phyloP scores from a whole-genome alignment of 2,113 vertebrate genomes.

The Burhinus bistriatus region DNA sequence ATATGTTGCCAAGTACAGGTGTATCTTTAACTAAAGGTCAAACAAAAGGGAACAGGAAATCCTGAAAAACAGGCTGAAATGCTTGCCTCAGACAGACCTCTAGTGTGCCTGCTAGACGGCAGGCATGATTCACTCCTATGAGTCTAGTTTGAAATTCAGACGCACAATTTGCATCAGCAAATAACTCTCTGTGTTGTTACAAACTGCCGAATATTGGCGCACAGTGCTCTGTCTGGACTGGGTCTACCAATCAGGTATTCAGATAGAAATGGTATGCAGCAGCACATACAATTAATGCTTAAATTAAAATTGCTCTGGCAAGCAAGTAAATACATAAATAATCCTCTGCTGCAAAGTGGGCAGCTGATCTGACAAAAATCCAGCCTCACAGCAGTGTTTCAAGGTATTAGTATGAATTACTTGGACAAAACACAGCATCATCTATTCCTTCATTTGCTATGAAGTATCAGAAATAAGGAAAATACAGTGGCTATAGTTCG shows the following conservation, averaged over 20 bases:
- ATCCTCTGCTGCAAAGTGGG: neutral
- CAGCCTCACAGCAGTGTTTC: neutral
- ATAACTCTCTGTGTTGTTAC: neutral
- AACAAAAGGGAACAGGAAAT: neutral
- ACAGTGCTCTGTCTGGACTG: neutral
- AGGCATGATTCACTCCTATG: neutral
- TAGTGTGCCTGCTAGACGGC: neutral
- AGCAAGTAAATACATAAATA: slow-evolving; percentile 6
- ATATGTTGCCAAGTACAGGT: neutral
- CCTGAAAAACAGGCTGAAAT: neutral
- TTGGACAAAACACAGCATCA: neutral
- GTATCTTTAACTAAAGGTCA: slow-evolving; percentile 1
- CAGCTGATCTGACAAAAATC: neutral
- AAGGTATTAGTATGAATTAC: neutral
- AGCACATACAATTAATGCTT: neutral
- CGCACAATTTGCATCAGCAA: neutral
- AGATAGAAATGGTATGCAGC: neutral
- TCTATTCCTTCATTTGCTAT: neutral
- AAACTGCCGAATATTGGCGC: neutral
- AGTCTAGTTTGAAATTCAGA: neutral
- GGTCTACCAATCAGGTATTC: neutral
- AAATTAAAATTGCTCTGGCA: neutral
- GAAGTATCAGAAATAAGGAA: neutral
- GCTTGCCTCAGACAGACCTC: neutral
- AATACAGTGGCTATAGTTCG: neutral